Base-by-base conservation (phyloP, 1,140 invertebrate species). In the Drosophila takahashii region DNA sequence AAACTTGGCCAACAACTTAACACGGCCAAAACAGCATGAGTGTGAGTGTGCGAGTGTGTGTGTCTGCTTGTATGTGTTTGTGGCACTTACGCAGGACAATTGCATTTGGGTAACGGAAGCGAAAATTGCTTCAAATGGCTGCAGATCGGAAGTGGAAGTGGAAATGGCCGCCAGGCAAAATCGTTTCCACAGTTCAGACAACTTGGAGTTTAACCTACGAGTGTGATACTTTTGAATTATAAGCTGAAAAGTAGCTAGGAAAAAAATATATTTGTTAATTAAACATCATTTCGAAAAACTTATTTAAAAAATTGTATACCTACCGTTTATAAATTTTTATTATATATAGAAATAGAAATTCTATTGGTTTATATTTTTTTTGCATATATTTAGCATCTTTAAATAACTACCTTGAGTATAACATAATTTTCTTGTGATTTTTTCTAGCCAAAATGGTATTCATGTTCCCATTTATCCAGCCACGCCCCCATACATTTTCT, bases 41-140 rank as follows among this genome's bases (percentile, higher is more conserved):
- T 36, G 36, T 32, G 29, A 36, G 42, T 54, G 39, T 18, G 16
- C 13, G 18, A 34, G n/a, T n/a, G 18, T 41, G 32, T 59, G 16
- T 42, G 27, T 26, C 3, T 26, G 26, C 26, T 16, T 29, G 50
- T 26, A 9, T 62, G 47, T 71, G n/a, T 54, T 18, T 57, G 42
- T 53, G 75, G 37, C 64, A 75, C 58, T 80, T 62, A 64, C 79
- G 62, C 58, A 74, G 61, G 69, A 81, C 79, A 81, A 81, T 81
- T 61, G 79, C 79, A 81, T 67, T 81, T 76, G 71, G 60, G 66
- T 73, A 81, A 67, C 78, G 78, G 79, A 81, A 69, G 69, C 61
- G 79, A 81, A 81, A 77, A 81, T 81, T 81, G 61, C 79, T 69
- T 64, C 65, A 81, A 81, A 81, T 81, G 79, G 67, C 61, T 79